Percentiles rank a stretch among this genome's conserved stretches.
These are phyloP conservation scores for Pocillopora damicornis DNA, from an alignment of 64 coral and sea anemone genomes.

Conservation along the genomic window DNA sequence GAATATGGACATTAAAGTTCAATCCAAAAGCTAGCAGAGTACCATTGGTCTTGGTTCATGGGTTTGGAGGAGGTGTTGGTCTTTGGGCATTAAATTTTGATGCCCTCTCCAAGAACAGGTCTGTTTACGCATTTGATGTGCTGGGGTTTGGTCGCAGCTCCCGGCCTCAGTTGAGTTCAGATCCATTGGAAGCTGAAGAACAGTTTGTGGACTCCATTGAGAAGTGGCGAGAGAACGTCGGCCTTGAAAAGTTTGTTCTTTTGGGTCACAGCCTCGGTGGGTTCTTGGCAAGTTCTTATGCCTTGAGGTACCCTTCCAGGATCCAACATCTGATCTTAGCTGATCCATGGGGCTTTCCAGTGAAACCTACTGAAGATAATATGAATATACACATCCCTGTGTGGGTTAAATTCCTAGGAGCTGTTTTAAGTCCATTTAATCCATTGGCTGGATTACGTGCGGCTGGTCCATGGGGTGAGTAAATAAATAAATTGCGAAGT, in stretches of 20 bases:
- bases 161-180: constrained; percentile 68
- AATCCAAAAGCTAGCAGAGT: constrained; percentile 46
- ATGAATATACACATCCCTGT: constrained; percentile 58
- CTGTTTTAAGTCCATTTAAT: constrained; percentile 85
- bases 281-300: constrained; percentile 84
- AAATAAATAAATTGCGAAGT: not conserved
- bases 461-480: constrained; percentile 94
- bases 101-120: constrained; percentile 65
- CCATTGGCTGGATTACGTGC: constrained; percentile 83
- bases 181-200: constrained; percentile 66
- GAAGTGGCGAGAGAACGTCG: constrained; percentile 82
- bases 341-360: constrained; percentile 97
- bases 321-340: constrained; percentile 87
- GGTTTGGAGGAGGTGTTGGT: constrained; percentile 90
- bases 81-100: constrained; percentile 88
- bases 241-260: constrained; percentile 93
- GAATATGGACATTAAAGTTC: constrained; percentile 87
- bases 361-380: constrained; percentile 82
- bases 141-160: constrained; percentile 97
- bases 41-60: constrained; percentile 92
- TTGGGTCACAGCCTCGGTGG: constrained; percentile 95
- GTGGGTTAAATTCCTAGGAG: constrained; percentile 88
- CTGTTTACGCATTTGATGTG: constrained; percentile 88
- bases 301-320: constrained; percentile 72
- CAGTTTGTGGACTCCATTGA: constrained; percentile 95